Percentiles rank a stretch among this genome's conserved stretches.
Conservation (phyloP, 2,888 invertebrate species). For the Oligia latruncula region DNA sequence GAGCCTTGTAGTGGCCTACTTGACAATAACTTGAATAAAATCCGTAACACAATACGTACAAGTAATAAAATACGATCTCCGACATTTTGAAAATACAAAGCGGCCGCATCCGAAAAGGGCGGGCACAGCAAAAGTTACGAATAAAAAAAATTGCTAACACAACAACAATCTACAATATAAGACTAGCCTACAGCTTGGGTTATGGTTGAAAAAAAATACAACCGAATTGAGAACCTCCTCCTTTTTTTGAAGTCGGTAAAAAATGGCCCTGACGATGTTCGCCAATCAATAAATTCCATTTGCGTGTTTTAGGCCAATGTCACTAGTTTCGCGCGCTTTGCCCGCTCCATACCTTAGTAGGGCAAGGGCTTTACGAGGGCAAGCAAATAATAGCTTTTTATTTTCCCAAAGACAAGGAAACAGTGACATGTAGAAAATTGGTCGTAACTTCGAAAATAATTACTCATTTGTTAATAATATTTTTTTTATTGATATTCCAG, state of each 20-base stretch:
- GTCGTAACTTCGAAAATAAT: background rate
- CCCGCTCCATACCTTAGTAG: no score
- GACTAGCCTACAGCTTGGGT: background rate
- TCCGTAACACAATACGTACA: background rate
- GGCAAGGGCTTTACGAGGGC: background rate
- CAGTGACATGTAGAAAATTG: background rate
- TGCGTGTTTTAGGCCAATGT: conserved; percentile 6
- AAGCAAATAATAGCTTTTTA: background rate
- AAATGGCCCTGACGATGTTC: background rate
- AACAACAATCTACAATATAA: background rate
- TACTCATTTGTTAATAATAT: no score
- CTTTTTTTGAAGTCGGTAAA: no score
- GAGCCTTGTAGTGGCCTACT: background rate
- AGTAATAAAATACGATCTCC: background rate
- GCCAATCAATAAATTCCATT: conserved; percentile 6
- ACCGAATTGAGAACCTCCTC: no score
- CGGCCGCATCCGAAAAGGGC: background rate
- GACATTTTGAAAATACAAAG: background rate
- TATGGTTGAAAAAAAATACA: background rate
- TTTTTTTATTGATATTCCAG: background rate
- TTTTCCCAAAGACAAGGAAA: background rate
- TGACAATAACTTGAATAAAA: background rate
- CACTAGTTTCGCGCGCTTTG: background rate
- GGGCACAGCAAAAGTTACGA: background rate
- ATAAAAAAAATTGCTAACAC: background rate